Conservation (phyloP, 2,113 vertebrate genomes). For the Pseudopipra pipra region DNA sequence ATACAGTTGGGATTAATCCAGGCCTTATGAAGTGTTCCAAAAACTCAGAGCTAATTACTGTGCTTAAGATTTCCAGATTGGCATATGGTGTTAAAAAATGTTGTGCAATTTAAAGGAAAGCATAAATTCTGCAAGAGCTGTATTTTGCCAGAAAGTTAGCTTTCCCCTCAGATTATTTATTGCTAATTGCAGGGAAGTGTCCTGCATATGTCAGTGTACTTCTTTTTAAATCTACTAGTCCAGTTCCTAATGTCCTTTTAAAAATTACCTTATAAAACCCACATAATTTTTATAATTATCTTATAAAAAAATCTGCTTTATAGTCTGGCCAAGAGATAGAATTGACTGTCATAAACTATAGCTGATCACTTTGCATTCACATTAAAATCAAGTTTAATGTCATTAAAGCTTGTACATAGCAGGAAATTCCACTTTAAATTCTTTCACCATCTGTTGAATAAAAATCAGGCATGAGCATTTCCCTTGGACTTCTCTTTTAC, state of each 20-base stretch:
- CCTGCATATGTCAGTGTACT: background rate
- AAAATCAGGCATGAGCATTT: background rate
- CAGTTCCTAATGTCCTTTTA: background rate
- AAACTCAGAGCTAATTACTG: conserved; percentile 39
- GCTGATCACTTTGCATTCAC: background rate
- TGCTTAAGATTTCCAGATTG: background rate
- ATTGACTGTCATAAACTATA: conserved; percentile 1
- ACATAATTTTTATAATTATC: background rate
- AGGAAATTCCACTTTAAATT: conserved; percentile 31
- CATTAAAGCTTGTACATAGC: background rate
- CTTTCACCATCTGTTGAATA: conserved; percentile 13
- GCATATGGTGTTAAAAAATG: conserved; percentile 14
- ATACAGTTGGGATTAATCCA: conserved; percentile 44
- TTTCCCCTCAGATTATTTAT: background rate
- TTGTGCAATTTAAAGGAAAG: conserved; percentile 14
- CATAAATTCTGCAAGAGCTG: background rate
- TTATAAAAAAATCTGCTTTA: background rate
- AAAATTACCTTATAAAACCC: conserved; percentile 5
- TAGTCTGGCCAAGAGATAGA: background rate
- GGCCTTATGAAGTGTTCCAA: conserved; percentile 23
- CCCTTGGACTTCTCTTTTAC: background rate
- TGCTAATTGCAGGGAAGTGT: background rate
- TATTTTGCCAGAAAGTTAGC: background rate
- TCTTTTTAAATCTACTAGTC: background rate
- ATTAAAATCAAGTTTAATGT: conserved; percentile 28